Conservation (phyloP, 2,797 vertebrate genomes). For the Spinibarbus caldwelli region DNA sequence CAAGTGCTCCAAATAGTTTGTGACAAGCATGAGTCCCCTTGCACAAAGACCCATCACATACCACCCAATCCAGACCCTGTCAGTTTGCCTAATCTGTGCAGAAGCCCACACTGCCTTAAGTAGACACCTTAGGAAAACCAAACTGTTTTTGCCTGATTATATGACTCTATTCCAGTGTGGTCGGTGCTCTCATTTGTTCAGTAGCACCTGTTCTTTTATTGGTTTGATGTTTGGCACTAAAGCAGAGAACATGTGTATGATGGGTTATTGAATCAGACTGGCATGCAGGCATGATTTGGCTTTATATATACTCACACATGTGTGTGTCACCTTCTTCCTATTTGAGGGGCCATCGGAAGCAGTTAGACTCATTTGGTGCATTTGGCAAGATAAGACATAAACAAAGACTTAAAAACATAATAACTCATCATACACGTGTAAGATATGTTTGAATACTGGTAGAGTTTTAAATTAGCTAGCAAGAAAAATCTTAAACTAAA, state of each 20-base stretch:
- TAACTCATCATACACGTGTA: not conserved
- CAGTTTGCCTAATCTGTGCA: slow-evolving; percentile 20
- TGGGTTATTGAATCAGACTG: not conserved
- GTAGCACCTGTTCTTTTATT: slow-evolving; percentile 22
- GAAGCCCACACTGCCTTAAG: slow-evolving; percentile 23
- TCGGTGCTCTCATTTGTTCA: not conserved
- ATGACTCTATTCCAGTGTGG: not conserved
- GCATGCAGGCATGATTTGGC: not conserved
- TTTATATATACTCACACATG: not conserved
- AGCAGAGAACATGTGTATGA: not conserved
- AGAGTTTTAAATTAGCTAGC: not conserved
- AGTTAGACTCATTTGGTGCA: not conserved
- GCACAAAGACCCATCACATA: slow-evolving; percentile 25
- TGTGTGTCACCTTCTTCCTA: not conserved
- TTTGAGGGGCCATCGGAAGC: not conserved
- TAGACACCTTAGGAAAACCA: slow-evolving; percentile 9
- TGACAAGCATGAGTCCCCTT: slow-evolving; percentile 37
- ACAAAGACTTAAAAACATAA: not conserved
- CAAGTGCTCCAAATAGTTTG: slow-evolving; percentile 44
- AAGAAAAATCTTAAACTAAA: not conserved
- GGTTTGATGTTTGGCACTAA: slow-evolving; percentile 22
- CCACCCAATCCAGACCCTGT: slow-evolving; percentile 18
- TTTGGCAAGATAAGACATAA: not conserved
- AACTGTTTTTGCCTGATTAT: slow-evolving; percentile 26
- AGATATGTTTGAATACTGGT: not conserved